Conservation (phyloP, 2,113 vertebrate genomes). For the Ardeotis arabs region DNA sequence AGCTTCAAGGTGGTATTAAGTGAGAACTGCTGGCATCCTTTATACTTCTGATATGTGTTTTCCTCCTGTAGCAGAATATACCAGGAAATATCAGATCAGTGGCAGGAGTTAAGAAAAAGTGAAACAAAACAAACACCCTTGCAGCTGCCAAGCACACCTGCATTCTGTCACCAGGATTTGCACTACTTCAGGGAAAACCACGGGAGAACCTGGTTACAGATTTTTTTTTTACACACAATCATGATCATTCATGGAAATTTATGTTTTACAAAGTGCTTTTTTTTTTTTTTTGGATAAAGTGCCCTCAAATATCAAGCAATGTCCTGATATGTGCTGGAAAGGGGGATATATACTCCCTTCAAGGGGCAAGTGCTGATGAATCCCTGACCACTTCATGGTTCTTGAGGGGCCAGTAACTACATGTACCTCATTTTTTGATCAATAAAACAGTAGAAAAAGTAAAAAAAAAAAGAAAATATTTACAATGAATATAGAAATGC, state of each 20-base stretch:
- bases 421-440: background rate
- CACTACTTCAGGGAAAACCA: background rate
- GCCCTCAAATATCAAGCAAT: background rate
- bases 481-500: background rate
- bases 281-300: background rate
- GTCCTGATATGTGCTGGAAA: background rate
- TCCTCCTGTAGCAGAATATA: background rate
- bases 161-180: background rate
- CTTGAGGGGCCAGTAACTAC: background rate
- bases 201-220: background rate
- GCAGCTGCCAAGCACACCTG: background rate
- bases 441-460: background rate
- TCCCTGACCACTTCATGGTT: background rate
- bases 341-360: background rate
- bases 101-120: background rate
- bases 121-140: background rate
- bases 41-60: background rate
- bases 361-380: background rate
- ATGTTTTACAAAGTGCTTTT: background rate
- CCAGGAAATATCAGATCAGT: background rate
- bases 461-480: background rate
- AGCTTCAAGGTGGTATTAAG: background rate
- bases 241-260: background rate
- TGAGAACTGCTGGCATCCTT: background rate
- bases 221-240: background rate